Evolutionary conservation across 2,113 vertebrate genomes (phyloP).

Genomic region (Platycercus adscitus): DNA sequence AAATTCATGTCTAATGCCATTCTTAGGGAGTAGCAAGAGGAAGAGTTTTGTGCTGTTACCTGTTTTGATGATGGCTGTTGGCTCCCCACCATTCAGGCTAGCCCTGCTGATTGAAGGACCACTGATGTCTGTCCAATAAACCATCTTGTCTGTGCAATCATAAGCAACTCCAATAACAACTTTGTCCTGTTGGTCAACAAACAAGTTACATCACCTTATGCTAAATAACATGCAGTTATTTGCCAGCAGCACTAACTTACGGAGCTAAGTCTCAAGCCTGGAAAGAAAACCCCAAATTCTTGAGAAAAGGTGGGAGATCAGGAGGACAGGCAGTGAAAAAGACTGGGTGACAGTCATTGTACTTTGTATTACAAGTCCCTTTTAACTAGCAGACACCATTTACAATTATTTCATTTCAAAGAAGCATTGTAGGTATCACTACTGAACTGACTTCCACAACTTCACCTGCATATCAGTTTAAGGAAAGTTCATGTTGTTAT

Average conservation of each 20-base stretch:
- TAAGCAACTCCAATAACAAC: constrained; percentile 91
- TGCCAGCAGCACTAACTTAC: not conserved
- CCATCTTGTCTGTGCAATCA: constrained; percentile 90
- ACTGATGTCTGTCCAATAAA: constrained; percentile 95
- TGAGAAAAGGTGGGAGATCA: not conserved
- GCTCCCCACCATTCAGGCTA: constrained; percentile 85
- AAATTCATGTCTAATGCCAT: not conserved
- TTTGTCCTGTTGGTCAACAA: constrained; percentile 80
- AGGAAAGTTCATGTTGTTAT: not conserved
- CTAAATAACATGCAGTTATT: not conserved
- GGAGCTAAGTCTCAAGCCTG: not conserved
- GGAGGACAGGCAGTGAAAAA: not conserved
- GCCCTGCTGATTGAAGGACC: constrained; percentile 89
- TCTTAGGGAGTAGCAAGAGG: not conserved
- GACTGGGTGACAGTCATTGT: not conserved
- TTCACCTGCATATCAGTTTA: not conserved
- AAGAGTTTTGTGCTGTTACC: constrained; percentile 69
- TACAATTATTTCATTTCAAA: not conserved
- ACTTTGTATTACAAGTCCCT: not conserved
- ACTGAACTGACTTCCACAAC: not conserved
- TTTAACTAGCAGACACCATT: not conserved
- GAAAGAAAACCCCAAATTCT: not conserved
- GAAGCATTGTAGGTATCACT: not conserved
- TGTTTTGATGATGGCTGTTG: constrained; percentile 81
- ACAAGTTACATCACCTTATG: constrained; percentile 13